These are phyloP conservation scores for Nasonia vitripennis DNA, from an alignment of 1,140 invertebrate genomes.

Conservation along the genomic window DNA sequence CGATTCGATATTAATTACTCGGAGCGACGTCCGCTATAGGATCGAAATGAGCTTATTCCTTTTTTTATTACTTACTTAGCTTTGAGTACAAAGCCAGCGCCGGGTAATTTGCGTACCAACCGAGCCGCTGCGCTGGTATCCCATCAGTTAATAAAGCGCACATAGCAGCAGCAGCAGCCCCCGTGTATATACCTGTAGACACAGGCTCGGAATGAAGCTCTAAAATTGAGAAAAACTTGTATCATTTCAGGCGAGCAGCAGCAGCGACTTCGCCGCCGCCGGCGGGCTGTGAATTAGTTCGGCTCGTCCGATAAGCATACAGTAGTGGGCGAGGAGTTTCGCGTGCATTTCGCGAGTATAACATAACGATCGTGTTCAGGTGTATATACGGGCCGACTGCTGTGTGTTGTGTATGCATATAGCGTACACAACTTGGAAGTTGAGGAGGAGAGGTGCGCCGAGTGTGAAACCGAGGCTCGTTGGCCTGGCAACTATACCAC, in stretches of 20 bases:
- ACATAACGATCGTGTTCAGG: conserved; percentile 26
- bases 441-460: neutral
- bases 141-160: no score
- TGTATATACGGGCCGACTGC: neutral
- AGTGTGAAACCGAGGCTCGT: conserved; percentile 32
- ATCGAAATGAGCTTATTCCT: neutral
- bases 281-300: neutral
- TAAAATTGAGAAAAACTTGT: no score
- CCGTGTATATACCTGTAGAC: no score
- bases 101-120: no score
- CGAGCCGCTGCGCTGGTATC: no score
- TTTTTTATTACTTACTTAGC: no score
- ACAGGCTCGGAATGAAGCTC: no score
- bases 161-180: no score
- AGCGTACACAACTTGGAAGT: neutral
- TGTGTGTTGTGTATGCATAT: no score
- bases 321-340: neutral
- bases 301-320: neutral
- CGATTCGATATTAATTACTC: neutral
- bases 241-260: neutral
- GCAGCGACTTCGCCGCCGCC: neutral
- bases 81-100: no score
- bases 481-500: conserved; percentile 35
- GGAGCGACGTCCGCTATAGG: no score
- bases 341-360: neutral